Conservation (phyloP, 1,140 invertebrate species). For the Temnothorax longispinosus region DNA sequence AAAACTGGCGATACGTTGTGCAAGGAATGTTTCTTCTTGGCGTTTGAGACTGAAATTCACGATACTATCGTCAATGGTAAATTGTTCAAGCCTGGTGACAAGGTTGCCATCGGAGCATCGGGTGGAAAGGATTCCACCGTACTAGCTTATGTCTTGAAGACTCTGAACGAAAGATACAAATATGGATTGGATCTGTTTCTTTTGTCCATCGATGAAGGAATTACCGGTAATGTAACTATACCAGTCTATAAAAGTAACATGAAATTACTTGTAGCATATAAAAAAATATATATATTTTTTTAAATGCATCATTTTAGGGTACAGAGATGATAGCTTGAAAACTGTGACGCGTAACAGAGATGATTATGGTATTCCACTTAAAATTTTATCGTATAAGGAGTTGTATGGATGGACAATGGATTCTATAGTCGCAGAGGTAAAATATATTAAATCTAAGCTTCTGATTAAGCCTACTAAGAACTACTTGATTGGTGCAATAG, state of each 20-base stretch:
- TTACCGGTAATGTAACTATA: constrained; percentile 88
- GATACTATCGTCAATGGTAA: constrained; percentile 95
- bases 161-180: constrained; percentile 95
- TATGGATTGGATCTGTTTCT: constrained; percentile 97
- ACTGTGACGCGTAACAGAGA: constrained; percentile 97
- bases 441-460: constrained; percentile 2
- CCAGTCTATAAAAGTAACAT: neutral
- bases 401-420: constrained; percentile 99
- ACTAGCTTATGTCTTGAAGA: constrained; percentile 95
- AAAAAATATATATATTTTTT: neutral
- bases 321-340: constrained; percentile 98
- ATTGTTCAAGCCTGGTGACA: constrained; percentile 94
- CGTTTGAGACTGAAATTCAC: constrained; percentile 99
- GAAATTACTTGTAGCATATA: neutral
- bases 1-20: constrained; percentile 97
- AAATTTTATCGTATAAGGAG: constrained; percentile 99
- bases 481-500: neutral
- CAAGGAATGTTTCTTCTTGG: constrained; percentile 97
- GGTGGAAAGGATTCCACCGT: constrained; percentile 99
- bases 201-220: constrained; percentile 99
- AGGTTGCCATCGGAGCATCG: constrained; percentile 98
- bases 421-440: constrained; percentile 95
- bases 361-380: constrained; percentile 97
- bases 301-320: constrained; percentile 87
- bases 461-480: neutral